Evolutionary conservation across 2,888 invertebrate genomes (phyloP).

Genomic region (Zhuqinia jingwanae): DNA sequence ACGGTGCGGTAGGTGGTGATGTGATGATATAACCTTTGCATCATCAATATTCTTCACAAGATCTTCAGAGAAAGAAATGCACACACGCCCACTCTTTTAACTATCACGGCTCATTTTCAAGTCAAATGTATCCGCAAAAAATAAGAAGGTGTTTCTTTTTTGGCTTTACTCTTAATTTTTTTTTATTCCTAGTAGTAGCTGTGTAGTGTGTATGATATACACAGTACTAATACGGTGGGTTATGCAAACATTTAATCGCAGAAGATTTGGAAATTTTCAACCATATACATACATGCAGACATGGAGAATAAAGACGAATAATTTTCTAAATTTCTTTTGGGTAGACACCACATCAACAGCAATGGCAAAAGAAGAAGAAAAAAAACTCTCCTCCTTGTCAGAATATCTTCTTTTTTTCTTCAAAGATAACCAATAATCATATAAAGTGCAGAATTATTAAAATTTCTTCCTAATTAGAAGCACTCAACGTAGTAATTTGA

Average conservation of each 20-base stretch:
- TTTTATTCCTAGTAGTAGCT: background rate
- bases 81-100: background rate
- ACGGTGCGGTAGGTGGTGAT: no score
- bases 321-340: no score
- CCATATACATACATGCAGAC: background rate
- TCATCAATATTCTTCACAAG: slow-evolving; percentile 40
- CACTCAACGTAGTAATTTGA: slow-evolving; percentile 53
- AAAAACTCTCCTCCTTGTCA: background rate
- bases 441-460: slow-evolving; percentile 62
- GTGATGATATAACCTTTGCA: background rate
- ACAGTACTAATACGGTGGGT: no score
- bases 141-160: background rate
- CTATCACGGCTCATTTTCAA: slow-evolving; percentile 3
- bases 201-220: no score
- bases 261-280: no score
- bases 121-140: background rate
- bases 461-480: slow-evolving; percentile 58
- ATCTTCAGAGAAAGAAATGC: slow-evolving; percentile 2
- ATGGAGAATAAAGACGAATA: background rate
- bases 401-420: background rate
- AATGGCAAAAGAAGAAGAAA: no score
- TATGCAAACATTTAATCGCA: no score
- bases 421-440: slow-evolving; percentile 60
- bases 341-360: background rate
- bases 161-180: background rate